These are phyloP conservation scores for Oreochromis grahami DNA, from an alignment of 2,797 vertebrate species.

Conservation along the genomic window DNA sequence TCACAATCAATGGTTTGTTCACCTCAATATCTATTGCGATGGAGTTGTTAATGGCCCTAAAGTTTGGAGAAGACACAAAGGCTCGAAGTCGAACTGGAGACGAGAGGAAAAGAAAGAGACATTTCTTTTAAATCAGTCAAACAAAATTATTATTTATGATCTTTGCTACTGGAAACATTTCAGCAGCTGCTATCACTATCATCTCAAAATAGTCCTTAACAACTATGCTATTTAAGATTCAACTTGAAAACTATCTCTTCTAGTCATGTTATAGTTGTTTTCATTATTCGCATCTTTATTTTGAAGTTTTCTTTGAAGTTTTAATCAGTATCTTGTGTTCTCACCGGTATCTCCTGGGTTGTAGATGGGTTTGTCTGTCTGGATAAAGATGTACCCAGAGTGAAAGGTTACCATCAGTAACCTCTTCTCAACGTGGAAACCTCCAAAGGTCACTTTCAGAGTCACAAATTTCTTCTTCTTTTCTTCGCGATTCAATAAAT, in stretches of 20 bases:
- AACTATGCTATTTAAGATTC: accelerated
- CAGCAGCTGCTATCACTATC: neutral
- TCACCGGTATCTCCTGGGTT: slow-evolving; percentile 74
- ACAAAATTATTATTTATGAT: neutral
- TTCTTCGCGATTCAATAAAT: slow-evolving; percentile 22
- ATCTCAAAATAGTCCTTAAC: neutral
- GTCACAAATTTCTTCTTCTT: slow-evolving; percentile 55
- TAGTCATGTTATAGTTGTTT: neutral
- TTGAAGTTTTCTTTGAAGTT: neutral
- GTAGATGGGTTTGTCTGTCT: slow-evolving; percentile 79
- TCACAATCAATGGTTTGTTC: neutral
- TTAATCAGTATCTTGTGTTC: slow-evolving; percentile 12
- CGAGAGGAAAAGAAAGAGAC: neutral
- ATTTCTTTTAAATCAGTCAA: neutral
- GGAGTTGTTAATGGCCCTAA: slow-evolving; percentile 48
- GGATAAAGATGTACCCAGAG: slow-evolving; percentile 76
- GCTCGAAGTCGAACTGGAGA: slow-evolving; percentile 62
- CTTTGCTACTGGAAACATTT: neutral
- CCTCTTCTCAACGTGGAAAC: neutral
- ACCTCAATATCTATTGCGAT: slow-evolving; percentile 71
- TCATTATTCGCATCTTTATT: neutral
- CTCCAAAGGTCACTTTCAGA: slow-evolving; percentile 50
- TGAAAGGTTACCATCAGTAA: slow-evolving; percentile 65
- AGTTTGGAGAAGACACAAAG: slow-evolving; percentile 62
- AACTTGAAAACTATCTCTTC: neutral